phyloP scores from a whole-genome alignment of 2,113 vertebrate genomes.

The human region DNA sequence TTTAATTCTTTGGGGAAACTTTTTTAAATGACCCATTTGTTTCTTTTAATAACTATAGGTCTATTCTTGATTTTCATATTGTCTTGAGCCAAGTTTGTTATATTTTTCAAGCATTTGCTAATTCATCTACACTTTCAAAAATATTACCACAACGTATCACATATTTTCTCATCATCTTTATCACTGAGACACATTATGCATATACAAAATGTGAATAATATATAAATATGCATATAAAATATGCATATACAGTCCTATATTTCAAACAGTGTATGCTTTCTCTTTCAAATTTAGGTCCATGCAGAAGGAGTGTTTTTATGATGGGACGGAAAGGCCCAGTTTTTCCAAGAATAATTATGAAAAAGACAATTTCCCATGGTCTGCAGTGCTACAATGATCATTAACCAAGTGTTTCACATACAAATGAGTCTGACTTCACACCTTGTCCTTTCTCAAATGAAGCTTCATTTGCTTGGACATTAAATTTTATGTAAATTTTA shows the following conservation, averaged over 20 bases:
- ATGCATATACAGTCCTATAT: neutral
- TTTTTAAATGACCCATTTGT: too few relatives aligned
- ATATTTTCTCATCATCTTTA: neutral
- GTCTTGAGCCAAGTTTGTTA: neutral
- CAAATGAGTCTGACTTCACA: neutral
- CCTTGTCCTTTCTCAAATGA: neutral
- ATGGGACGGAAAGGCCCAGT: neutral
- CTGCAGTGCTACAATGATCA: neutral
- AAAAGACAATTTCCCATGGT: neutral
- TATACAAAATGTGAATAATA: conserved; percentile 19
- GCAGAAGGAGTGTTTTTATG: neutral
- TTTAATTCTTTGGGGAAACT: neutral
- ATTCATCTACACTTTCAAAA: neutral
- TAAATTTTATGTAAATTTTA: neutral
- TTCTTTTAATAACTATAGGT: neutral
- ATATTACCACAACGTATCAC: neutral
- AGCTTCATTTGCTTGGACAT: neutral
- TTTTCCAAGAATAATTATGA: neutral
- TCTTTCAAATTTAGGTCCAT: neutral
- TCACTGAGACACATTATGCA: neutral
- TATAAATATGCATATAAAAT: neutral
- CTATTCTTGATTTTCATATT: neutral
- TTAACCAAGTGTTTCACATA: neutral
- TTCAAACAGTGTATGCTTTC: neutral
- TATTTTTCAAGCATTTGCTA: neutral